Evolutionary conservation across 2,888 invertebrate species (phyloP), one percentile per base, ranked within the genome.

Genomic region (Sarcophaga subvicina): DNA sequence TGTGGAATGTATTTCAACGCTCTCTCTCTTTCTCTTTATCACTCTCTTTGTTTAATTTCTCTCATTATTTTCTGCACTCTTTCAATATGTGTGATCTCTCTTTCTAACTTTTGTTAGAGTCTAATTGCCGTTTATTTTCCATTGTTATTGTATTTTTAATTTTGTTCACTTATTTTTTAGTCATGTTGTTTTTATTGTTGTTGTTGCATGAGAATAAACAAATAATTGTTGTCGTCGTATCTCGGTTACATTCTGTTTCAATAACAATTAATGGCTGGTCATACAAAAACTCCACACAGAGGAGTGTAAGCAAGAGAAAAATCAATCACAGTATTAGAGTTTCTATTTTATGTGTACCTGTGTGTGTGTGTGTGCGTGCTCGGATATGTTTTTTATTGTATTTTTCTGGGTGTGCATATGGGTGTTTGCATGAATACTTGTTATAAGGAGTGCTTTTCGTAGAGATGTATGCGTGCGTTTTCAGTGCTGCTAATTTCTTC

Each of bases 251-350:
- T 49, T 81, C 37, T 62, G 79, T 79, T 78, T 81, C 17, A 60
- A 67, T 76, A 54, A 72, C 79, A 76, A 78, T 79, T 84, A 84
- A 87, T 87, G 87, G 84, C 87, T 84, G 70, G 49, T 47, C 77
- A 25, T 60, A 22, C 59, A 77, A 76, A 60, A 76, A 20, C 17
- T 54, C 17, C 17, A 4, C 14, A 14, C 3, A 14, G 12, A 17
- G 12, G 25, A 64, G 54, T 22, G 14, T 17, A 70, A 60, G n/a
- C 11, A 4, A 17, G 25, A 73, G 49, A 63, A 60, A 84, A 84
- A 84, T 84, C 79, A 84, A 87, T 84, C 87, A 79, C 81, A 64
- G 83, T 54, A 45, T 64, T 69, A 20, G 25, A 10, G 6, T 25
- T 75, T 75, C 14, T 37, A 64, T 64, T 14, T 4, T 3, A 8